Evolutionary conservation across 1,140 invertebrate species (phyloP).

Genomic region (Drosophila truncata): DNA sequence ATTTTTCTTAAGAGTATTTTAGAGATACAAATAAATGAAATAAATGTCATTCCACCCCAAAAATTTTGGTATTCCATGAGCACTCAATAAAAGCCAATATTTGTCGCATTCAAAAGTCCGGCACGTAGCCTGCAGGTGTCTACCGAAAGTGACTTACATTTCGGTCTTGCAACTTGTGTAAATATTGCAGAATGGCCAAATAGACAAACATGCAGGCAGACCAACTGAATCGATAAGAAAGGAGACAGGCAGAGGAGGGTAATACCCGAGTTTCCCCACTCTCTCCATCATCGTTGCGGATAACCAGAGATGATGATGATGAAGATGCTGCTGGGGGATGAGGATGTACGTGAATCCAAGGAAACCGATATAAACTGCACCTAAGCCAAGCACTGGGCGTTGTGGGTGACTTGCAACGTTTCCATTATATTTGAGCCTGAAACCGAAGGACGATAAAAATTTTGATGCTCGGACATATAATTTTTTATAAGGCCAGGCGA

Average conservation of each 20-base stretch:
- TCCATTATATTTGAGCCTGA: slow-evolving; percentile 61
- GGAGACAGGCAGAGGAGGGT: slow-evolving; percentile 1
- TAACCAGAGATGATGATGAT: slow-evolving; percentile 38
- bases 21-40: neutral
- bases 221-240: slow-evolving; percentile 24
- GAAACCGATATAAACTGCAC: slow-evolving; percentile 51
- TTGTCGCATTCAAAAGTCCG: slow-evolving; percentile 32
- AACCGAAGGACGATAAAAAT: slow-evolving; percentile 53
- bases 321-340: neutral
- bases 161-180: slow-evolving; percentile 39
- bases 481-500: slow-evolving; percentile 59
- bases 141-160: slow-evolving; percentile 43
- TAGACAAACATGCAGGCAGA: slow-evolving; percentile 27
- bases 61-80: slow-evolving; percentile 9
- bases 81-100: slow-evolving; percentile 61
- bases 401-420: slow-evolving; percentile 21
- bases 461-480: slow-evolving; percentile 47
- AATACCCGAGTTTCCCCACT: neutral
- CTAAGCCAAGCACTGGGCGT: slow-evolving; percentile 14
- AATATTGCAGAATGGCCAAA: slow-evolving; percentile 39
- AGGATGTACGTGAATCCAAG: slow-evolving; percentile 21
- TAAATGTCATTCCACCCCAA: neutral
- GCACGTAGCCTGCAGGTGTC: slow-evolving; percentile 45
- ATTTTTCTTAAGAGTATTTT: neutral
- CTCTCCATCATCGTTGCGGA: slow-evolving; percentile 32